Base-by-base conservation (phyloP, 2,888 invertebrate genomes). In the Leucophenga maculata region DNA sequence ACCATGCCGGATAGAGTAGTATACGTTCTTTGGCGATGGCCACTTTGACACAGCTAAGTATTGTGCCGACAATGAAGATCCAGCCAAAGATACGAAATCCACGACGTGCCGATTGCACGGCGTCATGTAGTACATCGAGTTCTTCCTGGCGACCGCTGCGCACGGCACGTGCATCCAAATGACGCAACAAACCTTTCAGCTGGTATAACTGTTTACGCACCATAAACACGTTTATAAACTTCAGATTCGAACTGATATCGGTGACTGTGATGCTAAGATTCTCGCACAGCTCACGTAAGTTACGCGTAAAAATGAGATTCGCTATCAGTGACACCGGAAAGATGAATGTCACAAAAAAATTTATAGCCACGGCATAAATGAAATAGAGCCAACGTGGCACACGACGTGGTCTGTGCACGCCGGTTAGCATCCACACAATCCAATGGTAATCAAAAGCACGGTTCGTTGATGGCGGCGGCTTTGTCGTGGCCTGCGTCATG, bases 1-100 rank as follows among this genome's bases (percentile, higher is more conserved):
- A 85, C 86, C 86, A 88, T 16, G 87, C 87, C 0, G 87, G 86
- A 76, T 83, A 87, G 14, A 87, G 74, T 18, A 87, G 66, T 20
- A 48, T 64, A 0, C 82, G 78, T 1, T 83, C 57, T 1, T 68
- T 68, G 0, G 78, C 71, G 1, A 86, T 67, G 13, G 67, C 52
- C 14, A 83, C 77, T 3, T 83, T 80, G 0, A 83, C 44, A 67
- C 83, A 77, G 67, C 85, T 87, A 13, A 84, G 68, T 6, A 59
- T 16, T 6, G 78, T 84, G 46, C 85, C 86, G 16, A 82, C 68
- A 0, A 75, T 69, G 69, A 82, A 87, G n/a, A 86, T 73, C 13
- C 73, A 65, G 14, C 73, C 76, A 55, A 86, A 87, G 22, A 76
- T 73, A 16, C 78, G 73, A 67, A 86, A 87, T 11, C 75, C 74